Conservation (phyloP, 2,888 invertebrate species). For the Campopleginae sp. region DNA sequence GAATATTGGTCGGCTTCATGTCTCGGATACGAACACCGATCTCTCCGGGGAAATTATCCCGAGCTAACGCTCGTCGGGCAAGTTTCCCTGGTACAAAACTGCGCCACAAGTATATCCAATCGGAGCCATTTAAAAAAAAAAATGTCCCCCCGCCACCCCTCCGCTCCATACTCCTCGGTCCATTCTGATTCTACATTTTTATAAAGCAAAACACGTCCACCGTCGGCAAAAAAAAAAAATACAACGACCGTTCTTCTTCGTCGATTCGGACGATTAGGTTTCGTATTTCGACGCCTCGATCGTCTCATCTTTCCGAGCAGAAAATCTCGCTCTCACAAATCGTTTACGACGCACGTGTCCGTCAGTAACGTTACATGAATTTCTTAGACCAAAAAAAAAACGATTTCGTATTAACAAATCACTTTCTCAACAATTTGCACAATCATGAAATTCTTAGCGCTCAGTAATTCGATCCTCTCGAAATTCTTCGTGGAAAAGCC, state of each 20-base stretch:
- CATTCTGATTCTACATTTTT: background rate
- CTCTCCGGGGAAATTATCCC: constrained; percentile 65
- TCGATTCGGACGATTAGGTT: constrained; percentile 21
- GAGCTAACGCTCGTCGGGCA: constrained; percentile 31
- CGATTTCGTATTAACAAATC: background rate
- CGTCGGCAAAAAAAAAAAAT: background rate
- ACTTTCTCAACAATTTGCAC: background rate
- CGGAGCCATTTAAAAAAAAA: constrained; percentile 54
- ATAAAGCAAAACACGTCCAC: background rate
- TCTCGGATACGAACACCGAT: constrained; percentile 15
- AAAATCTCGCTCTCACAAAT: background rate
- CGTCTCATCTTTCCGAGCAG: background rate
- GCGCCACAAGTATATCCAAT: constrained; percentile 49
- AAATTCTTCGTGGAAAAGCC: background rate
- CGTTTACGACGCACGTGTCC: constrained; percentile 16
- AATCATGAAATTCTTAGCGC: background rate
- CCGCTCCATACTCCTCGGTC: background rate
- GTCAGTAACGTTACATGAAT: background rate
- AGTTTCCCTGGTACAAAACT: constrained; percentile 46
- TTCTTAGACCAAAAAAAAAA: background rate
- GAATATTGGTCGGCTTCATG: constrained; percentile 34
- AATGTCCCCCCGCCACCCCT: background rate
- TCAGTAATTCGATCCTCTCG: background rate
- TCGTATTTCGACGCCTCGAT: constrained; percentile 8
- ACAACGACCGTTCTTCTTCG: background rate